A percentile compares a stretch with the other conserved stretches of the same genome.
Conservation (phyloP, 2,797 vertebrate species). For the Myripristis jacobus region DNA sequence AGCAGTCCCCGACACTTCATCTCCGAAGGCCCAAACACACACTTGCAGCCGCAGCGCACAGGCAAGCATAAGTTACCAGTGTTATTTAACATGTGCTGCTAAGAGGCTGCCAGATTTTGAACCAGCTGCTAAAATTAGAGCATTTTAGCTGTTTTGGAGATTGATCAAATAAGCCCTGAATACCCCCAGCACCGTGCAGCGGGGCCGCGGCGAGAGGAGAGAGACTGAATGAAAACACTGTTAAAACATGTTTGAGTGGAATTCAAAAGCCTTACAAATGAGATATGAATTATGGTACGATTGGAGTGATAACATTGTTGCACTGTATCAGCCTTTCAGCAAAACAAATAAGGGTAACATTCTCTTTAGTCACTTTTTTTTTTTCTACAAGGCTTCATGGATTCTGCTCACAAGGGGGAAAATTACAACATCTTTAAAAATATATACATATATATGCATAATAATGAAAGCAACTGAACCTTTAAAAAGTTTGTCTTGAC, state of each 20-base stretch:
- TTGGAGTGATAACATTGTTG: constrained; percentile 48
- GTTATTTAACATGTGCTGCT: constrained; percentile 78
- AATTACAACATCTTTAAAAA: constrained; percentile 9
- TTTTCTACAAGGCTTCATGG: constrained; percentile 15
- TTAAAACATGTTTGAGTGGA: constrained; percentile 22
- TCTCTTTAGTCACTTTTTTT: constrained; percentile 26
- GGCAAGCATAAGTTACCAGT: constrained; percentile 75
- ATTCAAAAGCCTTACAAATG: constrained; percentile 45
- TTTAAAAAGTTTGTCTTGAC: constrained; percentile 15
- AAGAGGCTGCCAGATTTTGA: constrained; percentile 76
- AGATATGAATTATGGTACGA: constrained; percentile 31
- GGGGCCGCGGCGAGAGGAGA: not conserved
- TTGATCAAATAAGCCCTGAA: constrained; percentile 64
- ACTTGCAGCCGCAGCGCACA: constrained; percentile 68
- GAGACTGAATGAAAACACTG: constrained; percentile 15
- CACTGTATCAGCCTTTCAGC: constrained; percentile 20
- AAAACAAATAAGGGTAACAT: constrained; percentile 48
- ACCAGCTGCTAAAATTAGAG: constrained; percentile 79
- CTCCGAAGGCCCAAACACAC: constrained; percentile 71
- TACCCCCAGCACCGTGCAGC: not conserved
- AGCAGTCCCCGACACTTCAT: constrained; percentile 76
- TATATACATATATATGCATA: too few species aligned
- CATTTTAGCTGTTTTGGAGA: constrained; percentile 74
- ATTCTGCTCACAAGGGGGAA: constrained; percentile 2
- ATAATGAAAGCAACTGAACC: too few species aligned